phyloP scores from a whole-genome alignment of 2,888 invertebrate genomes.

The Zygothrica quintamaculata region DNA sequence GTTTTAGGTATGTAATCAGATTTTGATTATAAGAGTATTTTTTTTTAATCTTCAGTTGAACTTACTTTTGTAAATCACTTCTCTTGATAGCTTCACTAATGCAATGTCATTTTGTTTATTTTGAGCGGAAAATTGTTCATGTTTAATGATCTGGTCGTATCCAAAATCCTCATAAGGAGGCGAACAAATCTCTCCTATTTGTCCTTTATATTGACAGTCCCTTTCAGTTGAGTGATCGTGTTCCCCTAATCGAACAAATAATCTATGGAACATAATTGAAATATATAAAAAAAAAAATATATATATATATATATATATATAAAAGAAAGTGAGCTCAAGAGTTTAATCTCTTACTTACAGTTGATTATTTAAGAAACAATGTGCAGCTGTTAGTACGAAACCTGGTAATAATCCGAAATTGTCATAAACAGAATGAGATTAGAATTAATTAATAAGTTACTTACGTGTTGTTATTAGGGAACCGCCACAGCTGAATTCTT shows the following conservation, averaged over 20 bases:
- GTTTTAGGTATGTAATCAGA: too few relatives aligned
- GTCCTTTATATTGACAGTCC: too few relatives aligned
- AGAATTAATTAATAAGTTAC: neutral
- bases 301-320: neutral
- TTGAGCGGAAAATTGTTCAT: neutral
- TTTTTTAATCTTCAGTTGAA: too few relatives aligned
- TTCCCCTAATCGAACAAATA: slow-evolving; percentile 29
- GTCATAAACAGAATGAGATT: too few relatives aligned
- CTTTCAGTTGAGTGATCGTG: too few relatives aligned
- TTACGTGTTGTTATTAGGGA: slow-evolving; percentile 36
- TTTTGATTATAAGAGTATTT: too few relatives aligned
- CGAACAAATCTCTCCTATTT: too few relatives aligned
- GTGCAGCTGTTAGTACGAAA: slow-evolving; percentile 42
- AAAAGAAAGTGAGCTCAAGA: neutral
- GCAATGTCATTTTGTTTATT: slow-evolving; percentile 35
- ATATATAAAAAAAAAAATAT: too few relatives aligned
- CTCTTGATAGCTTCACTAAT: slow-evolving; percentile 17
- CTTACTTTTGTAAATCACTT: neutral
- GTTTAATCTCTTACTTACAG: slow-evolving; percentile 41
- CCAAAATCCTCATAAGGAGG: slow-evolving; percentile 18
- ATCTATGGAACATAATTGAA: neutral
- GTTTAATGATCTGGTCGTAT: neutral
- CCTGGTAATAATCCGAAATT: slow-evolving; percentile 11
- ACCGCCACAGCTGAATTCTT: slow-evolving; percentile 4
- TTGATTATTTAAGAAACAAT: slow-evolving; percentile 11